phyloP scores from a whole-genome alignment of 2,888 invertebrate genomes.

The Epirrita christyi region DNA sequence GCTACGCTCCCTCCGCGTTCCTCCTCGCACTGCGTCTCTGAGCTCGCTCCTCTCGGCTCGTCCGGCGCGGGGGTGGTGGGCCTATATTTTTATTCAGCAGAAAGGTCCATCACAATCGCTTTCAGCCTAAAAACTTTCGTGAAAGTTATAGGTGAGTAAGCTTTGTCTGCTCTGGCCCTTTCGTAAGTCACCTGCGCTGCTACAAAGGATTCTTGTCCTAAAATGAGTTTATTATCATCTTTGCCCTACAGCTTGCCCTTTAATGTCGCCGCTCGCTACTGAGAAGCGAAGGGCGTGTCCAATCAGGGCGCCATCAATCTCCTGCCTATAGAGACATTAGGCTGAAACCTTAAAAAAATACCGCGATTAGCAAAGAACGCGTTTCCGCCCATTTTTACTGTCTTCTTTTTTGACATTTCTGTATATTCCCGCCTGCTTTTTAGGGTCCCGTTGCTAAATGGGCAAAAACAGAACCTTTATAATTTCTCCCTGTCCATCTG shows the following conservation, averaged over 20 bases:
- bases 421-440: not conserved
- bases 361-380: conserved; percentile 63
- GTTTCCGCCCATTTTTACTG: conserved; percentile 62
- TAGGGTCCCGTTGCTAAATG: no score
- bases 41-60: no score
- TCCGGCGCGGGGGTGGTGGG: no score
- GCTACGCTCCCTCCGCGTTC: no score
- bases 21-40: no score
- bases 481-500: no score
- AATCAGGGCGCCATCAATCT: conserved; percentile 71
- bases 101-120: no score
- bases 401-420: conserved; percentile 34
- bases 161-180: not conserved
- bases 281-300: conserved; percentile 67
- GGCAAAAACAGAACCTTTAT: no score
- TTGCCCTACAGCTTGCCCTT: conserved; percentile 44
- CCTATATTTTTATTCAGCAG: no score
- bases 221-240: conserved; percentile 24
- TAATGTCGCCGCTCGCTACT: conserved; percentile 64
- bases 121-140: no score
- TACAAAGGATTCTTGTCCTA: conserved; percentile 5
- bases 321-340: conserved; percentile 70
- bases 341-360: conserved; percentile 55
- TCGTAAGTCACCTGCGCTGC: not conserved
- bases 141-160: no score